Evolutionary conservation across 2,888 invertebrate species (phyloP).

Genomic region (Melitaea athalia): DNA sequence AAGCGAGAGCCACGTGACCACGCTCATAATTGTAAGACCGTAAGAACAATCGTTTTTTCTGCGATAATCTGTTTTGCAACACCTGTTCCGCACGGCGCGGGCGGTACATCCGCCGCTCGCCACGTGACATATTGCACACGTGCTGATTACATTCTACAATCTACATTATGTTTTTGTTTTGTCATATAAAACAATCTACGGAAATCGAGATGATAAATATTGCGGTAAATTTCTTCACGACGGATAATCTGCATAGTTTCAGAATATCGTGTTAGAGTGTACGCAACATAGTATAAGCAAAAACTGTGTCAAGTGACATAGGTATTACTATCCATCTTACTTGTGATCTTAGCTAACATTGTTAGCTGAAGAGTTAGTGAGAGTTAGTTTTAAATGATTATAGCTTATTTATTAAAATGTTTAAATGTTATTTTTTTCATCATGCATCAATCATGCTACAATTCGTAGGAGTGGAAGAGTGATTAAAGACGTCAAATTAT

Average conservation of each 20-base stretch:
- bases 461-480: too few species aligned
- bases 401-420: too few species aligned
- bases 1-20: slow-evolving; percentile 34
- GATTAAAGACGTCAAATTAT: too few species aligned
- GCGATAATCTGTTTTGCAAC: slow-evolving; percentile 48
- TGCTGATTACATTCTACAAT: slow-evolving; percentile 40
- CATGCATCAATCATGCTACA: too few species aligned
- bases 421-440: too few species aligned
- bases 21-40: slow-evolving; percentile 31
- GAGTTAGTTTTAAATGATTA: too few species aligned
- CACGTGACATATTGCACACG: slow-evolving; percentile 50
- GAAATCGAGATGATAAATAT: neutral
- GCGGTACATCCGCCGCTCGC: slow-evolving; percentile 49
- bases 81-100: slow-evolving; percentile 42
- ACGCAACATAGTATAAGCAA: too few species aligned
- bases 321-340: too few species aligned
- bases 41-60: slow-evolving; percentile 29
- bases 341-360: too few species aligned
- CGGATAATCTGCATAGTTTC: neutral
- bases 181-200: slow-evolving; percentile 16
- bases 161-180: slow-evolving; percentile 37
- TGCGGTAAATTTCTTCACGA: neutral
- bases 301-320: too few species aligned
- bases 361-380: too few species aligned
- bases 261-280: too few species aligned